These are phyloP conservation scores for Hemichromis elongatus DNA, from an alignment of 2,113 vertebrate species.

Conservation along the genomic window DNA sequence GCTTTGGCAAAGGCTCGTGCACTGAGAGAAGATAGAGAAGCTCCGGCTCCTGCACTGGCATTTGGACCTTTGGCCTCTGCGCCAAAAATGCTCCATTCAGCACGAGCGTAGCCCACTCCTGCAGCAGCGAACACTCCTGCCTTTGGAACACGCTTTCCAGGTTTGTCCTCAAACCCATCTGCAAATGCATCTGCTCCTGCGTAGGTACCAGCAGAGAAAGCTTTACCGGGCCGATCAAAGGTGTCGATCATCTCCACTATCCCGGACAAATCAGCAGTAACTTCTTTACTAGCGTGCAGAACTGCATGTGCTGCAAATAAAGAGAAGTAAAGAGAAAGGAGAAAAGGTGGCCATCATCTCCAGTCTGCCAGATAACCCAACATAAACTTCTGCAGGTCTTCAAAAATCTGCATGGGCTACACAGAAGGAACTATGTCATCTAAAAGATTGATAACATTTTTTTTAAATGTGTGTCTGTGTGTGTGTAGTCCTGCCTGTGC, in stretches of 20 bases:
- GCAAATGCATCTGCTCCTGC: fast-evolving
- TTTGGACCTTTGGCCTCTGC: not conserved
- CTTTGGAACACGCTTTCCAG: not conserved
- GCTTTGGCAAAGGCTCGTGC: not conserved
- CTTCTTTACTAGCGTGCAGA: fast-evolving
- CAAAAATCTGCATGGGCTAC: too few species aligned
- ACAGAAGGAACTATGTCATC: too few species aligned
- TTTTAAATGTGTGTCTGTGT: too few species aligned
- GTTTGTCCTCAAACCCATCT: fast-evolving
- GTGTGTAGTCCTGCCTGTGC: too few species aligned
- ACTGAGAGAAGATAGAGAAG: fast-evolving
- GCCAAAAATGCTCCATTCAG: not conserved
- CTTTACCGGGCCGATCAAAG: not conserved
- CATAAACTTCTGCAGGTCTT: not conserved
- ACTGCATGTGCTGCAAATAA: not conserved
- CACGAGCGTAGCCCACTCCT: not conserved
- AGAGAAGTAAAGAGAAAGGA: not conserved
- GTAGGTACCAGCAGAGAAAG: fast-evolving
- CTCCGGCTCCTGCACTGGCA: fast-evolving
- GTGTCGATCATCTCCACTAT: not conserved
- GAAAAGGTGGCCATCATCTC: not conserved
- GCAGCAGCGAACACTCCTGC: not conserved
- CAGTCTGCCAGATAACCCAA: not conserved
- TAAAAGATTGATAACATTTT: too few species aligned
- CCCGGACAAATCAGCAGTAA: fast-evolving